Base-by-base conservation (phyloP, 2,888 invertebrate genomes). In the Dasysyrphus albostriatus region DNA sequence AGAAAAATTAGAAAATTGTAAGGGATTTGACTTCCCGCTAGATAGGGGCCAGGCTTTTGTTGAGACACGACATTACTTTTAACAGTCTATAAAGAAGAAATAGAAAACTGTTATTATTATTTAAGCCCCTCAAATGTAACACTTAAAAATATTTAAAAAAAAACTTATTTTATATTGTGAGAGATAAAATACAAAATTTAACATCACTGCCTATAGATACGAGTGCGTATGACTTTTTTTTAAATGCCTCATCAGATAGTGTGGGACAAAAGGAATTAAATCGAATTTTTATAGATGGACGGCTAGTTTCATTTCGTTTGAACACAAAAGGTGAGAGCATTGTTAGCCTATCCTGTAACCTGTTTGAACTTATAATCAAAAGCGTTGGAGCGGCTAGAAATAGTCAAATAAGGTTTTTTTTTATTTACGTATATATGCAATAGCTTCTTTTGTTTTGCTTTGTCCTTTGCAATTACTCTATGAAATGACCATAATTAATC, bases 401-500 rank as follows among this genome's bases (percentile, higher is more conserved):
- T 70, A 73, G 67, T 67, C 77, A 37, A 56, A 76, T 63, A 76
- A 70, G 47, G n/a, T n/a, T 65, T 59, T 51, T 51, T 39, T 54
- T 37, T 39, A 44, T 44, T 16, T 7, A 7, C 2, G 0, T 29
- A 34, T 16, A 24, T 44, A 69, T 34, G 49, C 24, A 70, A 78
- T 70, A 76, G 58, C 37, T 77, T 78, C 67, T 69, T 81, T 87
- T 83, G 74, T 83, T 78, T 75, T 54, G 19, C 54, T 39, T 78
- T 59, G 78, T 83, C 83, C 87, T 87, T 83, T 87, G 87, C 87
- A 87, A 87, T 87, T 79, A 87, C 75, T 83, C 87, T 72, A 75
- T 75, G 79, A 72, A 87, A 87, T 87, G 87, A 87, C 87, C 87
- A 87, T 87, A 87, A 87, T 87, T 87, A 87, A 87, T 87, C 83